A percentile compares a stretch with the other conserved stretches of the same genome.
Evolutionary conservation across 1,140 invertebrate species (phyloP).

Genomic region (Hyposmocoma kahamanoa): DNA sequence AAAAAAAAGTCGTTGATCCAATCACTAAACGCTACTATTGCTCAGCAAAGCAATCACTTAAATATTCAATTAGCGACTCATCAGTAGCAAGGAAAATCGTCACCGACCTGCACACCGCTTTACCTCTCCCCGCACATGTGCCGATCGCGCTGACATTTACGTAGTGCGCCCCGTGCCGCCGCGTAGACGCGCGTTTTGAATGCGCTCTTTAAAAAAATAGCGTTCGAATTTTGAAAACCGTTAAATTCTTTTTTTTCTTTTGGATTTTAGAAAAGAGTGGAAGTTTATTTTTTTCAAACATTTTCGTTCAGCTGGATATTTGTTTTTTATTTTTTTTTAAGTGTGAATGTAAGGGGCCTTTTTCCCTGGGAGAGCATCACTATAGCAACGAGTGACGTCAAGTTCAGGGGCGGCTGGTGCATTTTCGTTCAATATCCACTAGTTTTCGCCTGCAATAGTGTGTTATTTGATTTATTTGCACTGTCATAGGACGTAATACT

Average conservation of each 20-base stretch:
- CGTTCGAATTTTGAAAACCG: constrained; percentile 14
- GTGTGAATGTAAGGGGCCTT: constrained; percentile 32
- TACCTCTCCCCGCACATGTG: constrained; percentile 56
- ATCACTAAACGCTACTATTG: too few species aligned
- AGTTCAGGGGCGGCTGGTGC: constrained; percentile 68
- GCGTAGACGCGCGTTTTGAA: constrained; percentile 37
- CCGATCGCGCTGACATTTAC: constrained; percentile 62
- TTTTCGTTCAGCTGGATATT: constrained; percentile 13
- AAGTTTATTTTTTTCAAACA: constrained; percentile 16
- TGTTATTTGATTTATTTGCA: not conserved
- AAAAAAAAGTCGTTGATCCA: too few species aligned
- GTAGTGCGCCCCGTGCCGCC: constrained; percentile 60
- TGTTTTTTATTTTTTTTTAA: constrained; percentile 19
- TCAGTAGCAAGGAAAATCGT: constrained; percentile 30
- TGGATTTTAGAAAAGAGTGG: constrained; percentile 20
- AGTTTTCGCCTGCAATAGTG: constrained; percentile 14
- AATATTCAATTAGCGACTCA: too few species aligned
- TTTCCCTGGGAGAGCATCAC: constrained; percentile 58
- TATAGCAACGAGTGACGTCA: constrained; percentile 68
- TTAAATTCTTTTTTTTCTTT: constrained; percentile 17
- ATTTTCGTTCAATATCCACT: constrained; percentile 62
- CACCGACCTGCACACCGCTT: constrained; percentile 25
- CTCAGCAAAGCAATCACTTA: too few species aligned
- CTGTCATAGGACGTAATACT: too few species aligned
- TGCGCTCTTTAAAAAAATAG: constrained; percentile 14